Evolutionary conservation across 1,140 invertebrate genomes (phyloP), one percentile per base, ranked within the genome.

Genomic region (Heterodera carotae): DNA sequence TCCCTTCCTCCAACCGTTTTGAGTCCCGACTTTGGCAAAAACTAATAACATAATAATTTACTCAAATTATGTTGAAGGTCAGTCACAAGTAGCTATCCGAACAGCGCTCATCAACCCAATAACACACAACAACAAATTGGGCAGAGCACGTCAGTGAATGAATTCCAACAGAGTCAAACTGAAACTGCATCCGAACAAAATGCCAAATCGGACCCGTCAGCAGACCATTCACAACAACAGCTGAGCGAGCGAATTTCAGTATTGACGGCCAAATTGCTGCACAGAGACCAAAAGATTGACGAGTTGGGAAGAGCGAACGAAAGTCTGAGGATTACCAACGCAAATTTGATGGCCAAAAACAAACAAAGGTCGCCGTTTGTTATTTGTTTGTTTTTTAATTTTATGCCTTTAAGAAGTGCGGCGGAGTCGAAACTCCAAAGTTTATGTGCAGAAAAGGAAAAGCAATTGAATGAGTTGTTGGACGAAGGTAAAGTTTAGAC

Each of bases 371-470:
- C 56, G 36, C n/a, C n/a, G 8, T 31, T 48, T 73, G 48, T 18
- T 53, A n/a, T n/a, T n/a, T n/a, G n/a, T 15, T 12, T 15, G 29
- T 1, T 25, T 15, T 53, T 76, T 7, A 53, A 53, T 77, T 59
- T 12, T 29, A 10, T 12, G 18, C 31, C 25, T 33, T 79, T 81
- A 34, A 79, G 77, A 43, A 43, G 8, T 62, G 25, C 69, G 7
- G 39, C 53, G 5, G 84, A 83, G 68, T n/a, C 82, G 4, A 83
- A 83, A 73, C 67, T 86, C 12, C 83, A 85, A 75, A 86, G 81
- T 62, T 71, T 84, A 74, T 59, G 86, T 31, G 77, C 67, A 1
- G 84, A 83, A 34, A 83, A 84, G n/a, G 82, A 83, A 29, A 81
- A 81, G 53, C 83, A 86, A 59, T 39, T 83, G 18, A 80, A 76